phyloP scores from a whole-genome alignment of 2,888 invertebrate species.

The Volucella zonaria region DNA sequence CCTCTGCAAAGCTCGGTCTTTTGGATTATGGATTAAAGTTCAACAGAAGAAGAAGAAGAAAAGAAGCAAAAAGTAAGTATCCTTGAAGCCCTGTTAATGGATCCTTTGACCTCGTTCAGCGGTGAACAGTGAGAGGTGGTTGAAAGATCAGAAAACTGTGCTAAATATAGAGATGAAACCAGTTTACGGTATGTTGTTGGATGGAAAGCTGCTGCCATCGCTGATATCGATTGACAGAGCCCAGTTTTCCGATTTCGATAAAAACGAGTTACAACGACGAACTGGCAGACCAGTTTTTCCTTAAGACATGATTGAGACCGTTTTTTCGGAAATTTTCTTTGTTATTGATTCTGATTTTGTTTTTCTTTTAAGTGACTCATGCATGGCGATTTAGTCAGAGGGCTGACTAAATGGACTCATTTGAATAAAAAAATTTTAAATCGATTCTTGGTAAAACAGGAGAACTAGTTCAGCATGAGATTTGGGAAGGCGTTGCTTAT shows the following conservation, averaged over 20 bases:
- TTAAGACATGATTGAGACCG: constrained; percentile 7
- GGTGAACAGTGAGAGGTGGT: background rate
- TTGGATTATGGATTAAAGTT: constrained; percentile 69
- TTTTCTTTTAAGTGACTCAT: constrained; percentile 39
- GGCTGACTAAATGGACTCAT: background rate
- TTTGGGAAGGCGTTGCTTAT: background rate
- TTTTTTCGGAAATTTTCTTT: constrained; percentile 7
- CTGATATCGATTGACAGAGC: constrained; percentile 36
- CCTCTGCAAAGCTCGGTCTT: background rate
- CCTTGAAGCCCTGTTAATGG: constrained; percentile 23
- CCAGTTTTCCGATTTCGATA: constrained; percentile 41
- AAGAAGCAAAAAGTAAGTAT: constrained; percentile 6
- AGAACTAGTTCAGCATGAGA: background rate
- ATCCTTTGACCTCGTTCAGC: constrained; percentile 46
- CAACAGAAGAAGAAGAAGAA: background rate
- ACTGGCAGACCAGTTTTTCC: constrained; percentile 48
- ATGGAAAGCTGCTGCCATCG: constrained; percentile 33
- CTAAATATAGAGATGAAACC: constrained; percentile 54
- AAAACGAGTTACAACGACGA: constrained; percentile 42
- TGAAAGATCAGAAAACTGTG: constrained; percentile 16
- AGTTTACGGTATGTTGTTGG: constrained; percentile 39
- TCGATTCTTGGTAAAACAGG: background rate
- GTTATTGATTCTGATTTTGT: constrained; percentile 21
- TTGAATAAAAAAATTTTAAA: constrained; percentile 20
- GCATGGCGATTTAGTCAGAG: constrained; percentile 1